Evolutionary conservation across 2,113 vertebrate genomes (phyloP), one percentile per base, ranked within the genome.

Genomic region (Psittacula cyanocephala): DNA sequence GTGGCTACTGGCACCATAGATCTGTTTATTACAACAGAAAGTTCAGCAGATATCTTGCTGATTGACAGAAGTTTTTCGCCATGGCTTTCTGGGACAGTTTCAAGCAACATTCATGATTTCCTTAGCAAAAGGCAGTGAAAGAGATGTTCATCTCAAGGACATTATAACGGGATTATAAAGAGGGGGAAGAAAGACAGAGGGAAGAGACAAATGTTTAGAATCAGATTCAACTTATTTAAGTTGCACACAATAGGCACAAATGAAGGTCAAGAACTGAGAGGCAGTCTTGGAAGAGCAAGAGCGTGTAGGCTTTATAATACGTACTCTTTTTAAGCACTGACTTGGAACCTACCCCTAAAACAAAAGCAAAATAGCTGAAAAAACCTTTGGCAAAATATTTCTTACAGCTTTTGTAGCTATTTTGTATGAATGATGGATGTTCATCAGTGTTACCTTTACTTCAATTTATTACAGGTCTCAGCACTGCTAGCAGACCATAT

Each of bases 21-120:
- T 93, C 57, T 97, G 83, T 97, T 97, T 96, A 95, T 93, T 78
- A 85, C 95, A 95, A 96, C 87, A 86, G 89, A 62, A 93, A 96
- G 77, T 97, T 96, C 89, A 75, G 53, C 81, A 92, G 92, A 96
- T 97, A 96, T 95, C 64, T 92, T 93, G 86, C 91, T 96, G 93
- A 95, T 86, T 96, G 94, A 95, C 85, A 92, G 92, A 94, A 95
- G 43, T 50, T 83, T 91, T 68, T 88, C 60, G 22, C 29, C 64
- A 57, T 95, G 91, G 62, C 33, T 91, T 98, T 97, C 90, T 95
- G 96, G 78, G 86, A 59, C 55, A 14, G 55, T 89, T 97, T 91
- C 89, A 96, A 89, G 85, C 17, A 60, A n/a, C 8, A 60, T 82
- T 71, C 53, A 75, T 84, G 70, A 33, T 86, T 81, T 82, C 80